Evolutionary conservation across 2,888 invertebrate genomes (phyloP), one percentile per base, ranked within the genome.

Genomic region (Dasysyrphus tricinctus): DNA sequence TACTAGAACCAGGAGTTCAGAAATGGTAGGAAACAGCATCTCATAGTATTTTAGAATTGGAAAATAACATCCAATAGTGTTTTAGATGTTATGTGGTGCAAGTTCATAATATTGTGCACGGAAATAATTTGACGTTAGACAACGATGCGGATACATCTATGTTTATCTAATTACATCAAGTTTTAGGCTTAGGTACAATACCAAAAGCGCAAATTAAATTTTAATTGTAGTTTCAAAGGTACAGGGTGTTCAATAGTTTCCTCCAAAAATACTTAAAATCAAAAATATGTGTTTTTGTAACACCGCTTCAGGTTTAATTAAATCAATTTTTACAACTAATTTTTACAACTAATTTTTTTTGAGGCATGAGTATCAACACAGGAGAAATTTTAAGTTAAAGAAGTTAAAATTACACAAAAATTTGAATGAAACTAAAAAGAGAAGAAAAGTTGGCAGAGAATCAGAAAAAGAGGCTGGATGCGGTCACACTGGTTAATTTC

Each of bases 31-130:
- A 51, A 29, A 51, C 51, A 47, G 47, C 16, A 47, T 47, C 47
- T 8, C 16, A n/a, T 44, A 44, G 42, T 47, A 2, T 47, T 47
- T 47, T 47, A 47, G 47, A 16, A 16, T n/a, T 16, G n/a, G 8
- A n/a, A n/a, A 47, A 47, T 24, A 51, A 16, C 24, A 51, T 51
- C 49, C 12, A 11, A 51, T 19, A 14, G 51, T 24, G 14, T 51
- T 51, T 51, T 29, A 24, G 51, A 51, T 51, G 12, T 51, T 12
- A 6, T 12, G 24, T 51, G 24, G n/a, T n/a, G n/a, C n/a, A n/a
- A n/a, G n/a, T n/a, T n/a, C n/a, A n/a, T n/a, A n/a, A n/a, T 51
- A 51, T 19, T 51, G 51, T 51, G 14, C 14, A 51, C 51, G 51
- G 24, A 51, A 51, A 6, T 51, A 24, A 29, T 51, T 51, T 51